A percentile compares a stretch with the other conserved stretches of the same genome.
phyloP scores from a whole-genome alignment of 2,888 invertebrate genomes.

The Steinernema carpocapsae region DNA sequence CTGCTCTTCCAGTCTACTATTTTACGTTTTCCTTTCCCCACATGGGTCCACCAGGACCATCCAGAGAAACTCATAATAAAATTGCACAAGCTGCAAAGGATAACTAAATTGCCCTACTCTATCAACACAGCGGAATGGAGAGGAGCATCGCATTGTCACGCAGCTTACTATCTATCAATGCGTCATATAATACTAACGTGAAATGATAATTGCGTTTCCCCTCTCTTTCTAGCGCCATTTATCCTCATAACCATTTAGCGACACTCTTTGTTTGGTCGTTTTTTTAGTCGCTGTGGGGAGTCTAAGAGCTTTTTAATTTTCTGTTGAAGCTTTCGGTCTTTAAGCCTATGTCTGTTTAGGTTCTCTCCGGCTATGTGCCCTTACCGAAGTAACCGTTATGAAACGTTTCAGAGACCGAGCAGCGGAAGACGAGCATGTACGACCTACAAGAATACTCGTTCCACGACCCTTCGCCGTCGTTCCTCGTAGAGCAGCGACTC shows the following conservation, averaged over 20 bases:
- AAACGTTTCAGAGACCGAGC: constrained; percentile 4
- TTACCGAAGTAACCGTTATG: neutral
- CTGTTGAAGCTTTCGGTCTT: no score
- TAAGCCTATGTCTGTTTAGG: no score
- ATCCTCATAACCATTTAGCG: no score
- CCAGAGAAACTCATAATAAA: neutral
- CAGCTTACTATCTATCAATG: neutral
- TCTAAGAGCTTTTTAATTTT: no score
- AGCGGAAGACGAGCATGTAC: constrained; percentile 14
- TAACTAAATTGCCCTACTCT: constrained; percentile 13
- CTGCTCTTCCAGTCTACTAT: no score
- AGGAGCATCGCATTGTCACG: no score
- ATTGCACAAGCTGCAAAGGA: constrained; percentile 19
- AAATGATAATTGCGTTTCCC: neutral
- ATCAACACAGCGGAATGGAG: neutral
- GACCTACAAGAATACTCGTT: neutral
- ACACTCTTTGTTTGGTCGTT: no score
- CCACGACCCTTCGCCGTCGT: constrained; percentile 1
- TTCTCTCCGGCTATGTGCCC: no score
- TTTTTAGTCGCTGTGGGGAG: no score
- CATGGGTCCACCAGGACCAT: no score
- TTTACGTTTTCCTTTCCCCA: no score
- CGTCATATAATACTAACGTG: constrained; percentile 1
- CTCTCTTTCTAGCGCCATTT: no score
- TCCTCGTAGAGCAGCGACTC: neutral